These are phyloP conservation scores for Himalopsyche kuldschensis DNA, from an alignment of 2,888 invertebrate genomes.

Conservation along the genomic window DNA sequence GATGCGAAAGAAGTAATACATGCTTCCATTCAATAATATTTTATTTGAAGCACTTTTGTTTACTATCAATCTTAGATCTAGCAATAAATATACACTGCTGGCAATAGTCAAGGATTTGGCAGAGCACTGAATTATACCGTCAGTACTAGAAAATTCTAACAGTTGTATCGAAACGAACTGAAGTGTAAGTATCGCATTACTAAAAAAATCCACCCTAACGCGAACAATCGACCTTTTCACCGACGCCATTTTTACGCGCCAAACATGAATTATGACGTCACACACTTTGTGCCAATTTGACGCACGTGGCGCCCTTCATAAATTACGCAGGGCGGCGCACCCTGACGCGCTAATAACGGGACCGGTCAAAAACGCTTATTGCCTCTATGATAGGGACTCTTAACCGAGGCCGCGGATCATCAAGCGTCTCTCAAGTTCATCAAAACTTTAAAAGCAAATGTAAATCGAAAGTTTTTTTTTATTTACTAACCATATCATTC, in stretches of 20 bases:
- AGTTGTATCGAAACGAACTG: background rate
- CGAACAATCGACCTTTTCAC: conserved; percentile 7
- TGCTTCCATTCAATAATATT: too few relatives aligned
- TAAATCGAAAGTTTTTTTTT: too few relatives aligned
- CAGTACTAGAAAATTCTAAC: background rate
- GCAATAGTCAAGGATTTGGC: too few relatives aligned
- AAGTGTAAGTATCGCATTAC: background rate
- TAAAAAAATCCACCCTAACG: background rate
- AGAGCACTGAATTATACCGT: too few relatives aligned
- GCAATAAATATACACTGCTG: too few relatives aligned
- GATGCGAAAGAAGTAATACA: too few relatives aligned
- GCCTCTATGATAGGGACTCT: background rate
- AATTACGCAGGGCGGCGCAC: conserved; percentile 18
- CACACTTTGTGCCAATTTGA: conserved; percentile 36
- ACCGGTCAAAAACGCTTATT: conserved; percentile 22
- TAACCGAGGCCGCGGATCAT: background rate
- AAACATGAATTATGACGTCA: conserved; percentile 37
- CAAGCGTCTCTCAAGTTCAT: background rate
- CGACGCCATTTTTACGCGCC: conserved; percentile 25
- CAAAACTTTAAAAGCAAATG: too few relatives aligned
- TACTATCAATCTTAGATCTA: too few relatives aligned
- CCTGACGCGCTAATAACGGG: conserved; percentile 21
- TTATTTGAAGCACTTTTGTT: too few relatives aligned
- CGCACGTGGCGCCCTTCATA: conserved; percentile 36
- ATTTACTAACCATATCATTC: too few relatives aligned